Conservation (phyloP, 2,113 vertebrate genomes). For the Platysteira castanea region DNA sequence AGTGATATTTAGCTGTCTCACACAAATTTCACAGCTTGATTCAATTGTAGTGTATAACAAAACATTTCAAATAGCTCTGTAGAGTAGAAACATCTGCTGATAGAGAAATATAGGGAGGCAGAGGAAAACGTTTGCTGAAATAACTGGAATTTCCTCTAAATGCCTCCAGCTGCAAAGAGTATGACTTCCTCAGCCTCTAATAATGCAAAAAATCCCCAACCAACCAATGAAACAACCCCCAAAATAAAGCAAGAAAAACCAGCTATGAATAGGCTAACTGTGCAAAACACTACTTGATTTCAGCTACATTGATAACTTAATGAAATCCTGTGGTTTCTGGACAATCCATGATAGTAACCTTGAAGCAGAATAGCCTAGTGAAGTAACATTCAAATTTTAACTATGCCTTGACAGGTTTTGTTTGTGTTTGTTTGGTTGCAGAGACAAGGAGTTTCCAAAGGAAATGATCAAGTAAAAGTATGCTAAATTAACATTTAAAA, state of each 20-base stretch:
- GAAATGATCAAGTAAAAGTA: neutral
- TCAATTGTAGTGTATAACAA: neutral
- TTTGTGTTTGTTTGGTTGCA: neutral
- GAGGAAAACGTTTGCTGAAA: neutral
- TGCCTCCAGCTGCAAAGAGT: neutral
- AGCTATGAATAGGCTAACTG: neutral
- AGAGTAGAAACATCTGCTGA: neutral
- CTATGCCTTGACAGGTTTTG: neutral
- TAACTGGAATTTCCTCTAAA: neutral
- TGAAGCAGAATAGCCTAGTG: neutral
- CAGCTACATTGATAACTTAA: neutral
- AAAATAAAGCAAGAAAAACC: neutral
- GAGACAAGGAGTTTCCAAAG: neutral
- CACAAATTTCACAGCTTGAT: neutral
- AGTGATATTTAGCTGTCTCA: neutral
- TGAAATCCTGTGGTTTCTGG: neutral
- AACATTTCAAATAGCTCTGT: neutral
- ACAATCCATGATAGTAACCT: neutral
- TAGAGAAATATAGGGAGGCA: neutral
- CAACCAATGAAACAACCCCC: neutral
- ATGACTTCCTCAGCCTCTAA: neutral
- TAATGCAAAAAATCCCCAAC: neutral
- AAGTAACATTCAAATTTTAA: neutral
- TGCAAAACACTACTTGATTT: neutral
- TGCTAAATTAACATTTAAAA: neutral